phyloP scores from a whole-genome alignment of 2,888 invertebrate species.

The Odontomyia ornata region DNA sequence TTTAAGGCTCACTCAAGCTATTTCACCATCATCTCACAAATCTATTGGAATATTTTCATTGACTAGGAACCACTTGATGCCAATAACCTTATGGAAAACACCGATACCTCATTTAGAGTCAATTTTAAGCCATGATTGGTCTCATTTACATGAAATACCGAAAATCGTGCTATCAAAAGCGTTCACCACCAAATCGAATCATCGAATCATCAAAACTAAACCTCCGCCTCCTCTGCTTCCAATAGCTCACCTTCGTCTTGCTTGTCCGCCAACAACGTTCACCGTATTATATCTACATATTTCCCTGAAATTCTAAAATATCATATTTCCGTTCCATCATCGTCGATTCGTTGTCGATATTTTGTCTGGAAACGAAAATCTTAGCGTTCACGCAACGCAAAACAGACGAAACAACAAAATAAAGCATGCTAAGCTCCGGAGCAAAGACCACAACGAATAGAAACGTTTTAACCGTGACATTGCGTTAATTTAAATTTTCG shows the following conservation, averaged over 20 bases:
- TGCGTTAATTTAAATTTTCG: background rate
- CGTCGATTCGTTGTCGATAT: background rate
- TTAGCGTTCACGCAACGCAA: background rate
- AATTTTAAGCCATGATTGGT: constrained; percentile 1
- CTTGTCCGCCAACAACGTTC: too few relatives aligned
- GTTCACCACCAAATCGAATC: background rate
- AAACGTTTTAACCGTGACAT: background rate
- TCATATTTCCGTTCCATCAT: background rate
- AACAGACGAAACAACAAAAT: background rate
- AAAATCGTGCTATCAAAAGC: background rate
- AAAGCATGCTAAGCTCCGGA: too few relatives aligned
- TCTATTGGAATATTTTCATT: background rate
- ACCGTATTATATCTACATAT: background rate
- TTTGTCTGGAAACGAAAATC: background rate
- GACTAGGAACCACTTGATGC: background rate
- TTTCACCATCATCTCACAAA: background rate
- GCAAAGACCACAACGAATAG: background rate
- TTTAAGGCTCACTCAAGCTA: too few relatives aligned
- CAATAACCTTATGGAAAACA: background rate
- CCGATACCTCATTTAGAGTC: background rate
- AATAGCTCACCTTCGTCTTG: background rate
- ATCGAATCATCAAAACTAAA: background rate
- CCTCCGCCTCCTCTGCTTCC: background rate
- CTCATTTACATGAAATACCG: background rate
- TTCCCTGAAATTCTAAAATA: background rate